phyloP scores from a whole-genome alignment of 37 sponge, comb jelly and placozoan genomes.

The Agelas oroides region DNA sequence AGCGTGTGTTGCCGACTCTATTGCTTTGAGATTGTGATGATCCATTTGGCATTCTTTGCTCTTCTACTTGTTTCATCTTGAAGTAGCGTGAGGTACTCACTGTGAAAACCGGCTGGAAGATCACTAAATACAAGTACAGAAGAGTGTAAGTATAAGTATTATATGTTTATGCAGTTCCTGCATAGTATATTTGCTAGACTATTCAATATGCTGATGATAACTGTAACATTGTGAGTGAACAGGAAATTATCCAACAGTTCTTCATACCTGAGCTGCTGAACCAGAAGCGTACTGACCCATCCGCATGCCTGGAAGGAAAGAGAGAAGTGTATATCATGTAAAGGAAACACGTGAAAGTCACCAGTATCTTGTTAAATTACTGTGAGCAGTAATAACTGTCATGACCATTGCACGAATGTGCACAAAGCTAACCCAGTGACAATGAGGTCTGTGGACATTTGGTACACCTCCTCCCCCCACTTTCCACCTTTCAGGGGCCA shows the following conservation, averaged over 20 bases:
- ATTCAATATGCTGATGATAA: no score
- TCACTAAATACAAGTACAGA: slow-evolving; percentile 14
- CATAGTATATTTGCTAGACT: no score
- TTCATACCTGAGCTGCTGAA: slow-evolving; percentile 64
- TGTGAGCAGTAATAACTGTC: slow-evolving; percentile 1
- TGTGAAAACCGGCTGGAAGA: slow-evolving; percentile 60
- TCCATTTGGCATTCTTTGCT: no score
- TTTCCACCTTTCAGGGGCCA: slow-evolving; percentile 78
- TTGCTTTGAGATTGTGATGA: no score
- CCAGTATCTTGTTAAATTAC: neutral
- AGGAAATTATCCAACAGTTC: no score
- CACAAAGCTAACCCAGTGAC: slow-evolving; percentile 56
- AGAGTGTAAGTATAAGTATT: neutral
- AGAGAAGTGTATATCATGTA: no score
- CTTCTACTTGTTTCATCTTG: neutral
- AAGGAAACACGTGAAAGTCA: neutral
- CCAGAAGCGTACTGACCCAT: slow-evolving; percentile 74
- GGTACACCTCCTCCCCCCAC: slow-evolving; percentile 61
- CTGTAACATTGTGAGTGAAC: no score
- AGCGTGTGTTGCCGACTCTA: no score
- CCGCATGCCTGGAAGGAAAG: slow-evolving; percentile 34
- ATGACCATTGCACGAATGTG: no score
- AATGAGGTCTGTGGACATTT: slow-evolving; percentile 61
- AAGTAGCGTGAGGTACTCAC: slow-evolving; percentile 48
- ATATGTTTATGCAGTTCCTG: neutral